Evolutionary conservation across 2,797 vertebrate genomes (phyloP), one percentile per base, ranked within the genome.

Genomic region (Lithobates pipiens): DNA sequence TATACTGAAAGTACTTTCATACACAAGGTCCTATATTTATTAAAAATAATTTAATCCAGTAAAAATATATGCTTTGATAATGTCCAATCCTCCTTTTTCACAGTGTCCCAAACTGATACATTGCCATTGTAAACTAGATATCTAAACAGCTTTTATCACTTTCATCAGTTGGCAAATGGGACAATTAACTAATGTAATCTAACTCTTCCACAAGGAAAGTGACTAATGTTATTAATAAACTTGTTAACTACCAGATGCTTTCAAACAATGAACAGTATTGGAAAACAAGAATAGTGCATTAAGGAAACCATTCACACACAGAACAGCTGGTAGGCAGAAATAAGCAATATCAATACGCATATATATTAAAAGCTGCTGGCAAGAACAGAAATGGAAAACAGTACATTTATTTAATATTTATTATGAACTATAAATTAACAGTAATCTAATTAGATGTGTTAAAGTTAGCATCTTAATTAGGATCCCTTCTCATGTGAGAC

Each of bases 381-480:
- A 72, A 72, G 54, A 82, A 23, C 68, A 21, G 11, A 34, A 81
- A 34, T 73, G 57, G 50, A 74, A 82, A 46, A 44, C n/a, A 32
- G 36, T 46, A 29, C 46, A 76, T 72, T 61, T 25, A 71, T 70
- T 68, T 71, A 76, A 61, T 71, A 76, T 71, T 77, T 76, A 72
- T 63, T 46, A 42, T 63, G 46, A 57, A 29, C 25, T 70, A 69
- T 74, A 85, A 74, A 85, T 85, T 34, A 79, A 67, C 11, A 32
- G 42, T 68, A 85, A 69, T 85, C 57, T 75, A 85, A 85, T 85
- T 80, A 75, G 77, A 80, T 57, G 44, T 68, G 57, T 68, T 80
- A 80, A 67, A 75, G 29, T 85, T 85, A 78, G 83, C 27, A 72
- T 63, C 70, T 32, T 80, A 85, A 80, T 85, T 74, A 80, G 61